Evolutionary conservation across 1,140 invertebrate genomes (phyloP).

Genomic region (Scaptomyza graminum): DNA sequence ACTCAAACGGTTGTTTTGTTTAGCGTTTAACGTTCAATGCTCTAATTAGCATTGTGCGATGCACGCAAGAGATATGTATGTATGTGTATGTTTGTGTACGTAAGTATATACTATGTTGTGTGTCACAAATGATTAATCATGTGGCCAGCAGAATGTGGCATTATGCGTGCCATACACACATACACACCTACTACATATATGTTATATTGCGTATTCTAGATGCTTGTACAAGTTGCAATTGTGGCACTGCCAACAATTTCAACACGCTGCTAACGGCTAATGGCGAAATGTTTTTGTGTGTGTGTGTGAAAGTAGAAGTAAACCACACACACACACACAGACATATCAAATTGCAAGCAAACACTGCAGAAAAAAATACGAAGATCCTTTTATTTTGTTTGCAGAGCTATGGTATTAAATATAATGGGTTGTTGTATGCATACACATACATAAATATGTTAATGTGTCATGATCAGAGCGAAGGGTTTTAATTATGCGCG

Average conservation of each 20-base stretch:
- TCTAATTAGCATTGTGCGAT: constrained; percentile 9
- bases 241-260: neutral
- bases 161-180: constrained; percentile 4
- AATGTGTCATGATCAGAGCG: neutral
- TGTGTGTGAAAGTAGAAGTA: too few relatives aligned
- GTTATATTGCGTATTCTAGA: neutral
- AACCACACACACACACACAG: neutral
- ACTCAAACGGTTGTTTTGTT: constrained; percentile 21
- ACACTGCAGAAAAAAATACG: neutral
- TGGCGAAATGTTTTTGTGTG: neutral
- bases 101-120: neutral
- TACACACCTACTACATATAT: neutral
- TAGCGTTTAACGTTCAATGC: constrained; percentile 11
- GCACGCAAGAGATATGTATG: neutral
- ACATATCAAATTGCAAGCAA: constrained; percentile 4
- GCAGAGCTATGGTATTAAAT: constrained; percentile 10
- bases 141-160: constrained; percentile 8
- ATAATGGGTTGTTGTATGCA: neutral
- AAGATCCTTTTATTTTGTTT: constrained; percentile 2
- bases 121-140: constrained; percentile 22
- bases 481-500: constrained; percentile 14
- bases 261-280: neutral
- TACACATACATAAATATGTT: neutral
- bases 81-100: neutral
- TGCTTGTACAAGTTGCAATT: constrained; percentile 6